Conservation (phyloP, 2,113 vertebrate species). For the Anas platyrhynchos region DNA sequence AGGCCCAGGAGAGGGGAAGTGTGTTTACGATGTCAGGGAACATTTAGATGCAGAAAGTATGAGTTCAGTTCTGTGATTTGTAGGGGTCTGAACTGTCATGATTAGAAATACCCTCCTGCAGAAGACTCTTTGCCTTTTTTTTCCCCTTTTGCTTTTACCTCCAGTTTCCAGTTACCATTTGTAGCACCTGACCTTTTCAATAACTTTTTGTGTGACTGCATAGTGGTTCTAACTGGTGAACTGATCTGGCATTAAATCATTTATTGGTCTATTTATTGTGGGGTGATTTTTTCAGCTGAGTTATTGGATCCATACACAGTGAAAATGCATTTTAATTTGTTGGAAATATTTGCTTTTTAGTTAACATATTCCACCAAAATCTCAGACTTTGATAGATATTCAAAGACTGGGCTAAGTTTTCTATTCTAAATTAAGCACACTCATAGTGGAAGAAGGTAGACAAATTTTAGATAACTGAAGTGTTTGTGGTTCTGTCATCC, state of each 20-base stretch:
- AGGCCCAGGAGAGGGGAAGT: not conserved
- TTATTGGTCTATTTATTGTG: not conserved
- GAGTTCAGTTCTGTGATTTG: not conserved
- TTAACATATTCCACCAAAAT: not conserved
- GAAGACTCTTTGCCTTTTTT: not conserved
- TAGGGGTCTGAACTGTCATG: not conserved
- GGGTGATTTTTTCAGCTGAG: not conserved
- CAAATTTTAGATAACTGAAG: not conserved
- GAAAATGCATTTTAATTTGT: not conserved
- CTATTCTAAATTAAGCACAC: not conserved
- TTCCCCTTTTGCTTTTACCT: not conserved
- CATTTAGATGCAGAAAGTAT: not conserved
- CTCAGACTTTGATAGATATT: not conserved
- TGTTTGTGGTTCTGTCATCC: not conserved
- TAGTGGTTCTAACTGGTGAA: not conserved
- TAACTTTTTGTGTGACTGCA: rapidly evolving
- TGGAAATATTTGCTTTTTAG: not conserved
- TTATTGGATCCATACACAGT: not conserved
- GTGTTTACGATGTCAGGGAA: not conserved
- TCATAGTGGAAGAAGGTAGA: not conserved
- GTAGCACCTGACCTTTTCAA: not conserved
- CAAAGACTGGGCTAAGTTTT: too few relatives aligned
- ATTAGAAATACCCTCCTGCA: not conserved
- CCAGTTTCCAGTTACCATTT: not conserved
- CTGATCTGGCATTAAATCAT: not conserved